Evolutionary conservation across 2,888 invertebrate genomes (phyloP).

Genomic region (Koerneria pararmatus): DNA sequence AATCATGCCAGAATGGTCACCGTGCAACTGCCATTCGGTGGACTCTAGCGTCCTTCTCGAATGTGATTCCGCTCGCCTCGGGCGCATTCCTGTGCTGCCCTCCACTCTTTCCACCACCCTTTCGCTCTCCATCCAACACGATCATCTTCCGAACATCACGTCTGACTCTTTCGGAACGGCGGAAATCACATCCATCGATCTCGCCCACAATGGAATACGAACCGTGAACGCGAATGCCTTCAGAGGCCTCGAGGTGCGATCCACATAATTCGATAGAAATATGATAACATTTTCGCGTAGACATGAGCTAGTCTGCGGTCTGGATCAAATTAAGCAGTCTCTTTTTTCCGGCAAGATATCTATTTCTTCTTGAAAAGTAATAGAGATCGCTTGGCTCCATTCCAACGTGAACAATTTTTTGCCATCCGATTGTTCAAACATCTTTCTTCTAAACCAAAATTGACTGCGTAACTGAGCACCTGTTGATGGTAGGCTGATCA

Average conservation of each 20-base stretch:
- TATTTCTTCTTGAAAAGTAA: too few relatives aligned
- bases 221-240: slow-evolving; percentile 59
- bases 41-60: slow-evolving; percentile 17
- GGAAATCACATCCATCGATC: slow-evolving; percentile 36
- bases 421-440: too few relatives aligned
- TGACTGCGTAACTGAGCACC: too few relatives aligned
- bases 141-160: background rate
- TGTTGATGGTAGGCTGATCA: too few relatives aligned
- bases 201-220: slow-evolving; percentile 54
- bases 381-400: too few relatives aligned
- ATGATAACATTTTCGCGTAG: background rate
- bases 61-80: background rate
- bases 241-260: slow-evolving; percentile 52
- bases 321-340: too few relatives aligned
- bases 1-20: too few relatives aligned
- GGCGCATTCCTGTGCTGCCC: slow-evolving; percentile 2
- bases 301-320: too few relatives aligned
- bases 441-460: too few relatives aligned
- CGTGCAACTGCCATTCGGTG: slow-evolving; percentile 17
- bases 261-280: background rate
- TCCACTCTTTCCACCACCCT: slow-evolving; percentile 7
- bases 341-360: too few relatives aligned
- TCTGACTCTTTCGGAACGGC: slow-evolving; percentile 18
- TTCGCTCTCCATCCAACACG: background rate
- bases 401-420: too few relatives aligned